These are phyloP conservation scores for Drosophila antonietae DNA, from an alignment of 2,888 invertebrate genomes.

Conservation along the genomic window DNA sequence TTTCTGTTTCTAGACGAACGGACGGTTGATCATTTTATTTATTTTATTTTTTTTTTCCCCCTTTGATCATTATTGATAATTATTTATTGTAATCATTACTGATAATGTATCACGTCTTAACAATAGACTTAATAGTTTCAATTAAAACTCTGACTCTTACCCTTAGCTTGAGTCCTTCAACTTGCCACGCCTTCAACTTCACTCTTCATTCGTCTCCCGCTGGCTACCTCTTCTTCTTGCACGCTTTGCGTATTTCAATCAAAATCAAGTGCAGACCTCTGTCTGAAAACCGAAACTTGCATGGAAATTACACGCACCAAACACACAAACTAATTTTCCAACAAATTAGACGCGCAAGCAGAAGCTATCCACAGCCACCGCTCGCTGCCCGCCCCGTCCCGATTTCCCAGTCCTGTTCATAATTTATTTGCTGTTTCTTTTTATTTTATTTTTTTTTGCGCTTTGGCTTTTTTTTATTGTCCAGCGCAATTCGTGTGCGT, in stretches of 20 bases:
- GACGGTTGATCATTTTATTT: too few relatives aligned
- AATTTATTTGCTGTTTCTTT: slow-evolving; percentile 64
- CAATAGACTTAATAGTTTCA: background rate
- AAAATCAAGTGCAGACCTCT: slow-evolving; percentile 69
- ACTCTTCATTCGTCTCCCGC: background rate
- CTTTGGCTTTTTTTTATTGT: slow-evolving; percentile 62
- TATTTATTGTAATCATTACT: too few relatives aligned
- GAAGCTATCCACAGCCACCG: slow-evolving; percentile 26
- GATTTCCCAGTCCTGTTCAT: slow-evolving; percentile 48
- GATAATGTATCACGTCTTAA: too few relatives aligned
- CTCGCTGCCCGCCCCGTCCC: background rate
- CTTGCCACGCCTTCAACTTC: background rate
- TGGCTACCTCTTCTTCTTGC: background rate
- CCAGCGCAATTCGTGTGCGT: slow-evolving; percentile 77
- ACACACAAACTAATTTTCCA: slow-evolving; percentile 78
- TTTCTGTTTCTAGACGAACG: too few relatives aligned
- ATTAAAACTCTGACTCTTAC: background rate
- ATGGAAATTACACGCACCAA: slow-evolving; percentile 75
- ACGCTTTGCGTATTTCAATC: slow-evolving; percentile 64
- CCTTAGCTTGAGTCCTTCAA: background rate
- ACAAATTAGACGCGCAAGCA: slow-evolving; percentile 75
- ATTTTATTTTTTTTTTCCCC: too few relatives aligned
- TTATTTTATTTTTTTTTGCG: slow-evolving; percentile 32
- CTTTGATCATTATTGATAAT: too few relatives aligned
- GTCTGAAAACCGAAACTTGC: slow-evolving; percentile 57